Conservation (phyloP, 2,113 vertebrate genomes). For the Colius striatus region DNA sequence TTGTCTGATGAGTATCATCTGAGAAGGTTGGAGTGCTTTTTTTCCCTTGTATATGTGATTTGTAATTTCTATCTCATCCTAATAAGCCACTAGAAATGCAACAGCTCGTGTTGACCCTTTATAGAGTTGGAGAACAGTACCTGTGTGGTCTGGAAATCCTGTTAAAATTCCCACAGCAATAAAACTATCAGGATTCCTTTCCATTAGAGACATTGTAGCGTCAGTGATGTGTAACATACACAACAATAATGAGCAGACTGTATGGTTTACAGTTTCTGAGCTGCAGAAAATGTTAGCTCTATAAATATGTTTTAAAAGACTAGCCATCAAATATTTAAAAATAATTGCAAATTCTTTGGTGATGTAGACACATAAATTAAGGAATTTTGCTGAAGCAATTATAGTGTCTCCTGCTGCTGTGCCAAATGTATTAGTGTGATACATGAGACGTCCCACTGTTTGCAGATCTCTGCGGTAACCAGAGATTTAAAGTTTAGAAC, state of each 20-base stretch:
- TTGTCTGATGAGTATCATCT: neutral
- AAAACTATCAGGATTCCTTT: neutral
- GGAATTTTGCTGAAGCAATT: slow-evolving; percentile 1
- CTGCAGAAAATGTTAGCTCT: neutral
- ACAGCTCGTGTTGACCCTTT: neutral
- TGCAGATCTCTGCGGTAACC: neutral
- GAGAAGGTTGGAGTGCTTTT: neutral
- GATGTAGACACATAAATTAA: neutral
- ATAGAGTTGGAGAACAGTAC: neutral
- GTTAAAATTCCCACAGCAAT: neutral
- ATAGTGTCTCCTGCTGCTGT: slow-evolving; percentile 4
- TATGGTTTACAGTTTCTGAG: neutral
- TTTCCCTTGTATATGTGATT: slow-evolving; percentile 31
- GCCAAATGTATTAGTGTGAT: neutral
- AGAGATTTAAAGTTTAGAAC: neutral
- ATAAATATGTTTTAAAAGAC: slow-evolving; percentile 14
- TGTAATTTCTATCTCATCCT: slow-evolving; percentile 45
- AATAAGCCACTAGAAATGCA: neutral
- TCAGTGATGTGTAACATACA: neutral
- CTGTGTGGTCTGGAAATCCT: neutral
- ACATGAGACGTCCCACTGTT: neutral
- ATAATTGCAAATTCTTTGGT: neutral
- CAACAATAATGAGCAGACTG: neutral
- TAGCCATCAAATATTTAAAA: slow-evolving; percentile 25
- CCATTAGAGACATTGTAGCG: neutral